phyloP scores from a whole-genome alignment of 2,888 invertebrate genomes.

The Cordilura impudica region DNA sequence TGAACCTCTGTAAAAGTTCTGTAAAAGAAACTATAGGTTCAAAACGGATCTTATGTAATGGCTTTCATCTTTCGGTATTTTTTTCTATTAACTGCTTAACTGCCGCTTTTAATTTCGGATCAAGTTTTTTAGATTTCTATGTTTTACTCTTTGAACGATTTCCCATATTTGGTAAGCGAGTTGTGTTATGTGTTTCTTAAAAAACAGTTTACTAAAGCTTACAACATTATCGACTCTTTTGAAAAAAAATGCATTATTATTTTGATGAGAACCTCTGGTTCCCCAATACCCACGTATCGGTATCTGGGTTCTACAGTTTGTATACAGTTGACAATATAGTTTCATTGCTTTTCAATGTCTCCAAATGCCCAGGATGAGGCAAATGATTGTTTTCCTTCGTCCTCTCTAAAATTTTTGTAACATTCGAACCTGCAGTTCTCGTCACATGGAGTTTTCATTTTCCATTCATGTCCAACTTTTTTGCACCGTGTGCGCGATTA shows the following conservation, averaged over 20 bases:
- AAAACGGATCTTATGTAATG: constrained; percentile 14
- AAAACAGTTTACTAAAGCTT: constrained; percentile 43
- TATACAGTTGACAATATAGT: constrained; percentile 42
- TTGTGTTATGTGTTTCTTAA: constrained; percentile 2
- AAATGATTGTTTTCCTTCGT: constrained; percentile 37
- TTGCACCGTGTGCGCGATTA: constrained; percentile 20
- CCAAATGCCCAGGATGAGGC: constrained; percentile 32
- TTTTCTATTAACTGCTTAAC: constrained; percentile 42
- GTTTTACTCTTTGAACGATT: constrained; percentile 50
- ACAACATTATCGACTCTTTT: constrained; percentile 23
- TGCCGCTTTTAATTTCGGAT: constrained; percentile 40
- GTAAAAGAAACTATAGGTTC: constrained; percentile 35
- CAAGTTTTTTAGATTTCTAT: constrained; percentile 35
- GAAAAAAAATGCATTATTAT: constrained; percentile 43
- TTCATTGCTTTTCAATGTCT: constrained; percentile 44
- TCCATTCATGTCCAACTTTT: constrained; percentile 30
- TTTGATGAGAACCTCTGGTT: constrained; percentile 21
- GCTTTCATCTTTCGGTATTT: constrained; percentile 49
- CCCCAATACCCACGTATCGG: constrained; percentile 31
- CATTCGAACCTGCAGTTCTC: constrained; percentile 32
- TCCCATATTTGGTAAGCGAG: constrained; percentile 15
- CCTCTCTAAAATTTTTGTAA: constrained; percentile 29
- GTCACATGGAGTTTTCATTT: constrained; percentile 43
- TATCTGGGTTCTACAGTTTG: constrained; percentile 26
- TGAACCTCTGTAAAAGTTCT: constrained; percentile 36